Evolutionary conservation across 2,113 vertebrate genomes (phyloP).

Genomic region (Cyphomyrus discorhynchus): DNA sequence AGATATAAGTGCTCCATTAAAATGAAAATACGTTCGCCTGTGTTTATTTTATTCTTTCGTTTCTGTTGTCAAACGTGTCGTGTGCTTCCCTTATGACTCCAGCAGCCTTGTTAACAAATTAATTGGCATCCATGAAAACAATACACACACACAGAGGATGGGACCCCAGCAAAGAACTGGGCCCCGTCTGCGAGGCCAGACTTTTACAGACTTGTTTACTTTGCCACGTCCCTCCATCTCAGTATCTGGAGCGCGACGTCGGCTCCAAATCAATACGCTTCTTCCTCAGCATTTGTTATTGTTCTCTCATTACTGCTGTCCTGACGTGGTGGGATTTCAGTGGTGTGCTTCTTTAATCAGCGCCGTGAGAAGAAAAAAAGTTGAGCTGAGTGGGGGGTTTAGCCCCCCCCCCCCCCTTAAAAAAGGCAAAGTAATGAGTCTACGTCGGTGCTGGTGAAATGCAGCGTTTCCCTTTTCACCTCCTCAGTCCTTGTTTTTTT

Average conservation of each 20-base stretch:
- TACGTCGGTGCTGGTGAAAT: background rate
- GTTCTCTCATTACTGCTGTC: background rate
- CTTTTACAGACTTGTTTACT: slow-evolving; percentile 21
- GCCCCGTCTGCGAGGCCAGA: background rate
- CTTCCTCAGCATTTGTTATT: background rate
- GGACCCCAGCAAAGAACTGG: slow-evolving; percentile 16
- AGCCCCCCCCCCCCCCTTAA: background rate
- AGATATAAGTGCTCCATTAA: background rate
- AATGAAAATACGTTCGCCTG: background rate
- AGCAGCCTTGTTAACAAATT: slow-evolving; percentile 45
- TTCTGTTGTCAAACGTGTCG: slow-evolving; percentile 32
- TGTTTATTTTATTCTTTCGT: slow-evolving; percentile 18
- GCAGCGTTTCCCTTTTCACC: background rate
- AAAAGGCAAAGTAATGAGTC: background rate
- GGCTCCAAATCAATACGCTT: slow-evolving; percentile 2
- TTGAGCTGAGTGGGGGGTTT: background rate
- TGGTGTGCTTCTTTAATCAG: background rate
- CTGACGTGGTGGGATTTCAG: background rate
- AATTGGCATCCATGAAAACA: slow-evolving; percentile 48
- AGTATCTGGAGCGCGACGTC: background rate
- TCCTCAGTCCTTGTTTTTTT: background rate
- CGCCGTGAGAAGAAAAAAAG: background rate
- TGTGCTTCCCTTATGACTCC: slow-evolving; percentile 31
- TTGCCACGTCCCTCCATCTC: background rate
- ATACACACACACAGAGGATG: slow-evolving; percentile 31